Conservation (phyloP, 2,888 invertebrate genomes). For the Drymonia ruficornis region DNA sequence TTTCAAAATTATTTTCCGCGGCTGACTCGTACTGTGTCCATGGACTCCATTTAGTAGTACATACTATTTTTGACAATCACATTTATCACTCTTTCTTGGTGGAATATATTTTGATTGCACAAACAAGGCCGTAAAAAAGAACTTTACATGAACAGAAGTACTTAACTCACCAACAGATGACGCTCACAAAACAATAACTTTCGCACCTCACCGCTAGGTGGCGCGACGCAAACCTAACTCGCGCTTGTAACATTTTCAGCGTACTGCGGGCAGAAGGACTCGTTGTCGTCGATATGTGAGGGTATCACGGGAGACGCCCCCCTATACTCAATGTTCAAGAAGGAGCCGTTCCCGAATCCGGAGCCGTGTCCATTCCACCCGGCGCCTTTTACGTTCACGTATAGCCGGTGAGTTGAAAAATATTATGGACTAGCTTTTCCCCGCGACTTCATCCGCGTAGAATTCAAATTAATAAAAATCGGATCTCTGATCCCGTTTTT, state of each 20-base stretch:
- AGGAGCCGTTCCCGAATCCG: conserved; percentile 88
- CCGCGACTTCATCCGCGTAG: neutral
- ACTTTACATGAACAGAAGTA: no score
- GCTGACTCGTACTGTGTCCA: no score
- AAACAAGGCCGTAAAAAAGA: no score
- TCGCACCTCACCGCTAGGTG: neutral
- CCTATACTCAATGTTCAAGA: conserved; percentile 90
- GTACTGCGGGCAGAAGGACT: conserved; percentile 85
- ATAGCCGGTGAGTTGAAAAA: conserved; percentile 80
- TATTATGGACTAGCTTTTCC: neutral
- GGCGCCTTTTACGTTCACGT: conserved; percentile 92
- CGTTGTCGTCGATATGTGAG: conserved; percentile 87
- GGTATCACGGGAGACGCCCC: conserved; percentile 89
- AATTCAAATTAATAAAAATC: no score
- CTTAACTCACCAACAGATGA: neutral
- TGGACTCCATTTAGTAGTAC: no score
- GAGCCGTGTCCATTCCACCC: conserved; percentile 92
- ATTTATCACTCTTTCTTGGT: no score
- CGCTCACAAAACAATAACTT: neutral
- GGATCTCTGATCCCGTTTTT: no score
- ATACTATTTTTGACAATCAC: no score
- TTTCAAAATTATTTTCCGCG: no score
- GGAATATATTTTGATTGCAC: no score
- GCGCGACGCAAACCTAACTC: neutral
- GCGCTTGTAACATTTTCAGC: conserved; percentile 63